Evolutionary conservation across 2,113 vertebrate species (phyloP).

Genomic region (Catharus bicknelli): DNA sequence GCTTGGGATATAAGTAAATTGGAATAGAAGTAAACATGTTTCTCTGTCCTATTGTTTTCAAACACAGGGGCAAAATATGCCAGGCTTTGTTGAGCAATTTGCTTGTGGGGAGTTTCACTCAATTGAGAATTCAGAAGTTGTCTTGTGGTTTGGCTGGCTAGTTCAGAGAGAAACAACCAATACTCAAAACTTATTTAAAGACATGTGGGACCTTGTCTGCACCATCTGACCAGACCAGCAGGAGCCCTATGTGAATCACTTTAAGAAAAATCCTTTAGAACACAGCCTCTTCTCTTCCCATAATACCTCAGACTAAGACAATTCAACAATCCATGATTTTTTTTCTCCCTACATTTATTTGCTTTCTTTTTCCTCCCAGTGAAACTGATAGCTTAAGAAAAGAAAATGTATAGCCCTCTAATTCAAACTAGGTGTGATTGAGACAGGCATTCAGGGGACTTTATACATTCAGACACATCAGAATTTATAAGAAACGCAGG

Average conservation of each 20-base stretch:
- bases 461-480: neutral
- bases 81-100: slow-evolving; percentile 39
- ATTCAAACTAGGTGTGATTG: neutral
- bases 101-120: slow-evolving; percentile 13
- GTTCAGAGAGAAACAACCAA: neutral
- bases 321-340: neutral
- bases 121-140: slow-evolving; percentile 32
- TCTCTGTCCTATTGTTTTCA: neutral
- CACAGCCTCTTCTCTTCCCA: neutral
- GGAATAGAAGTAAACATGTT: neutral
- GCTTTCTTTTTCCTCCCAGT: neutral
- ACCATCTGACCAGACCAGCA: neutral
- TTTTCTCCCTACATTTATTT: neutral
- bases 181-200: slow-evolving; percentile 25
- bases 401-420: neutral
- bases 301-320: neutral
- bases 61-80: neutral
- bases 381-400: neutral
- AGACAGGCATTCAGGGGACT: neutral
- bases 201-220: slow-evolving; percentile 1
- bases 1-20: neutral
- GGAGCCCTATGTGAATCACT: neutral
- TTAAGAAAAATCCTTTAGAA: neutral
- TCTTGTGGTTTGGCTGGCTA: slow-evolving; percentile 31
- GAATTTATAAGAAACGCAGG: neutral